These are phyloP conservation scores for Parnassius glacialis DNA, from an alignment of 2,888 invertebrate species.

Conservation along the genomic window DNA sequence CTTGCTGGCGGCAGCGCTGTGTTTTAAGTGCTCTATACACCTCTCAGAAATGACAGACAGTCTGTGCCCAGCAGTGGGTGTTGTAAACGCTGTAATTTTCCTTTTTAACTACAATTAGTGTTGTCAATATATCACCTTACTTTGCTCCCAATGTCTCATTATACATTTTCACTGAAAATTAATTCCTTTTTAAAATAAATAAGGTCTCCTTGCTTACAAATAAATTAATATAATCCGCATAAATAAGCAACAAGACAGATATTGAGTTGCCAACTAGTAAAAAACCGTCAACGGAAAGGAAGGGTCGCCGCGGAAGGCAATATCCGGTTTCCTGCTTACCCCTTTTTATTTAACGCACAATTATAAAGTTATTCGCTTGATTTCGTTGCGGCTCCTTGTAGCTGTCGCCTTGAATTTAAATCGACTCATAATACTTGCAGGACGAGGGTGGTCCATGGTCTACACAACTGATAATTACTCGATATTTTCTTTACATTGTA, in stretches of 20 bases:
- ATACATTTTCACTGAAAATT: no score
- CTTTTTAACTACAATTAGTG: no score
- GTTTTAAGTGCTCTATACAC: no score
- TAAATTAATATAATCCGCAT: constrained; percentile 28
- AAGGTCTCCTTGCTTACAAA: constrained; percentile 24
- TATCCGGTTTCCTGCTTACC: constrained; percentile 73
- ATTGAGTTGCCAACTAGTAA: constrained; percentile 10
- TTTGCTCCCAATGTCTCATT: no score
- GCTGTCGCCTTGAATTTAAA: constrained; percentile 58
- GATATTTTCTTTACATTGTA: no score
- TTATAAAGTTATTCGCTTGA: constrained; percentile 73
- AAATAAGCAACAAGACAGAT: constrained; percentile 23
- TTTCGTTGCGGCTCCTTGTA: constrained; percentile 49
- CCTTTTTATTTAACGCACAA: constrained; percentile 71
- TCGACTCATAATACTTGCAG: constrained; percentile 36
- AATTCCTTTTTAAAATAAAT: background rate
- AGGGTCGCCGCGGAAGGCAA: constrained; percentile 73
- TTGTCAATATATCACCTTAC: no score
- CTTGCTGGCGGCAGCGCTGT: no score
- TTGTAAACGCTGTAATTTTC: no score
- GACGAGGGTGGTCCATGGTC: constrained; percentile 32
- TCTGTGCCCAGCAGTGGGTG: no score
- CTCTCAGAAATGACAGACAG: no score
- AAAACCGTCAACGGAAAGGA: constrained; percentile 46
- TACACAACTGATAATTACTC: background rate